Evolutionary conservation across 2,113 vertebrate genomes (phyloP).

Genomic region (Cyprinodon variegatus): DNA sequence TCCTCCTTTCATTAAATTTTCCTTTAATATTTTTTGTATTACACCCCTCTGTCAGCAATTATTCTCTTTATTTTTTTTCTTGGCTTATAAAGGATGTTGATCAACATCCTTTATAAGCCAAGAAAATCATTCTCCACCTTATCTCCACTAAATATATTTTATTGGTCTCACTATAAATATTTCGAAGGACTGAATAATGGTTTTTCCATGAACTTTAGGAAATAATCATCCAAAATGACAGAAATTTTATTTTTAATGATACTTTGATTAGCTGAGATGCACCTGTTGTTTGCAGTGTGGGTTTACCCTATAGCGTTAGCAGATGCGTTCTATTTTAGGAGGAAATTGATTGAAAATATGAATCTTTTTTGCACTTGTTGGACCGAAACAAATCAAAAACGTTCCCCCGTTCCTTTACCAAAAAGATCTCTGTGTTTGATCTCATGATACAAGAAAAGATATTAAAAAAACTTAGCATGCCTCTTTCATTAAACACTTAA

Average conservation of each 20-base stretch:
- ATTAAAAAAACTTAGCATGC: neutral
- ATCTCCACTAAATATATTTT: neutral
- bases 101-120: too few relatives aligned
- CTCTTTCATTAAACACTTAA: neutral
- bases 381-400: neutral
- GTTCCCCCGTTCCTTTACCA: neutral
- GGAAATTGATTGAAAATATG: neutral
- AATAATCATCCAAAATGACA: neutral
- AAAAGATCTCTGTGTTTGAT: slow-evolving; percentile 5
- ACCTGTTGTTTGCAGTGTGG: too few relatives aligned
- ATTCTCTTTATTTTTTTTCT: too few relatives aligned
- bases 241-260: neutral
- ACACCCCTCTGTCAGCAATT: too few relatives aligned
- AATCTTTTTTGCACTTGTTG: neutral
- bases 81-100: too few relatives aligned
- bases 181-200: neutral
- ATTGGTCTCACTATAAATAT: neutral
- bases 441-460: neutral
- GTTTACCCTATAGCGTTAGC: neutral
- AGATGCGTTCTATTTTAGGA: neutral
- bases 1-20: neutral
- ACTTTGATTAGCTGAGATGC: neutral
- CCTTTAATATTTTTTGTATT: neutral
- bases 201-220: neutral
- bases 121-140: too few relatives aligned